Conservation (phyloP, 2,888 invertebrate genomes). For the Leucoma salicis region DNA sequence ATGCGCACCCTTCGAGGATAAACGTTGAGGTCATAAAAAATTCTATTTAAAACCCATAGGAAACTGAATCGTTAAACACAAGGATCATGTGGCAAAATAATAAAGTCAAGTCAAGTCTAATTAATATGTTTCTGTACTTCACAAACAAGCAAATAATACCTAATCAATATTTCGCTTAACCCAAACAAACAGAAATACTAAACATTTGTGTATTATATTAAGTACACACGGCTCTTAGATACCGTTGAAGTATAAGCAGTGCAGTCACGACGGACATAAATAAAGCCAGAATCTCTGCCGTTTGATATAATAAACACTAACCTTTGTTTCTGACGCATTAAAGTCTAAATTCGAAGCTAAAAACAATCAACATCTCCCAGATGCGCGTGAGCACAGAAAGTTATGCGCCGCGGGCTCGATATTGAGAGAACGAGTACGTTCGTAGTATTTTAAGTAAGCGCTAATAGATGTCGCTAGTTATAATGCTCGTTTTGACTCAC, state of each 20-base stretch:
- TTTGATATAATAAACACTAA: constrained; percentile 32
- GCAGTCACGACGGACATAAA: constrained; percentile 78
- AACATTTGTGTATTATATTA: constrained; percentile 20
- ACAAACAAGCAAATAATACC: too few species aligned
- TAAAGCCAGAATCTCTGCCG: constrained; percentile 57
- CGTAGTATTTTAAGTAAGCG: constrained; percentile 35
- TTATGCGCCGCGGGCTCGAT: constrained; percentile 26
- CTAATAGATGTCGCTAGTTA: constrained; percentile 46
- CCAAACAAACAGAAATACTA: constrained; percentile 32
- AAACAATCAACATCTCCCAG: constrained; percentile 30
- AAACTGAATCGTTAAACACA: too few species aligned
- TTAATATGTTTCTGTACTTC: too few species aligned
- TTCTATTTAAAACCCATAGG: too few species aligned
- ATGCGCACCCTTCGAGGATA: too few species aligned
- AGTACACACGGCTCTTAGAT: constrained; percentile 20
- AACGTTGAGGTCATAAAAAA: too few species aligned
- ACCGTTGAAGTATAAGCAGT: constrained; percentile 39
- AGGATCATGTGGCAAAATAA: too few species aligned
- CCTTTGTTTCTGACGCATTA: constrained; percentile 31
- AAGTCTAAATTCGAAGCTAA: constrained; percentile 32
- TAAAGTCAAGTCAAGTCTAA: too few species aligned
- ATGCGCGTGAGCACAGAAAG: constrained; percentile 68
- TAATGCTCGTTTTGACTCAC: constrained; percentile 37
- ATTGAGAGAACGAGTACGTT: constrained; percentile 34
- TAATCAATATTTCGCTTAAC: constrained; percentile 27